Evolutionary conservation across 2,113 vertebrate genomes (phyloP), one percentile per base, ranked within the genome.

Genomic region (Leuciscus idus): DNA sequence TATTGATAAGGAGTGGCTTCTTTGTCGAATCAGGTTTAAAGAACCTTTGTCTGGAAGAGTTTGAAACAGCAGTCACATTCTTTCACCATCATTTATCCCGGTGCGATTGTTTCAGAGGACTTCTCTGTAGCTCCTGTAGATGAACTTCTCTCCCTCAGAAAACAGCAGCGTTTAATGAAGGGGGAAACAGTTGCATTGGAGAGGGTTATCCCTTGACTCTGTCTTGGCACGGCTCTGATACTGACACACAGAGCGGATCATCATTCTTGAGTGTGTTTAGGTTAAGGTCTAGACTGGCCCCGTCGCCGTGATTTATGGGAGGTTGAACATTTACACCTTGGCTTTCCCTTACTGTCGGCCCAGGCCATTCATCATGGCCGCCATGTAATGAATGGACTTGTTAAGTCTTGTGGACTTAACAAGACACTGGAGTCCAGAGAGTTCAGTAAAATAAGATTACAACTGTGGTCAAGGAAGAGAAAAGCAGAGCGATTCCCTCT

Each of bases 241-340:
- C 88, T 86, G 90, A 88, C 93, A 90, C 93, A 92, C 77, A 78
- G 39, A 81, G 79, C 83, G 92, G 91, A 93, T 94, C 93, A 95
- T 94, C 93, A 94, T 91, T 94, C 94, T 91, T 92, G 92, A 94
- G 92, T 92, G 92, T 94, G 94, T 95, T 92, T 95, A 92, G 94
- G 95, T 95, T 94, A 94, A 94, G 94, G 94, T 94, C 93, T 94
- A 94, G 94, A 94, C 94, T 93, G 91, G 87, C 90, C 85, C 90
- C 91, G 93, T 95, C 95, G 12, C 70, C 86, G 88, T 96, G 95
- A 96, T 95, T 95, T 95, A 96, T 95, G 93, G 92, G 93, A 94
- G 94, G 94, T 95, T 94, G 94, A 94, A 94, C 94, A 93, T 94
- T 95, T 95, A 95, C 94, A 95, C 94, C 95, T 94, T 91, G 92